A percentile compares a stretch with the other conserved stretches of the same genome.
Conservation (phyloP, 92 coral and sea anemone genomes). For the Porites evermanni region DNA sequence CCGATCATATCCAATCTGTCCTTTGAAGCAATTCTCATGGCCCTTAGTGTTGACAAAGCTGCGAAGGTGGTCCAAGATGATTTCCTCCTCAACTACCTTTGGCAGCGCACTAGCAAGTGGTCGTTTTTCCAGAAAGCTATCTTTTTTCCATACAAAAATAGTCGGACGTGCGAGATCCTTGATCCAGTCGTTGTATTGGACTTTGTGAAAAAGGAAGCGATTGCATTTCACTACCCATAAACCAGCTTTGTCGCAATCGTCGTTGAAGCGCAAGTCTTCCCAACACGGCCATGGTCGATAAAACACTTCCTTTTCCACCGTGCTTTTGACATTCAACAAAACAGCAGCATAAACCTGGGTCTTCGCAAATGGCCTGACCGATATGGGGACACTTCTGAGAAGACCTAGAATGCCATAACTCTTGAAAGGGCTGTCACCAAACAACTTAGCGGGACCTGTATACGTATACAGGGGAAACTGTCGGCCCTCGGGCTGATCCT, state of each 20-base stretch:
- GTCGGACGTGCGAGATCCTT: constrained; percentile 7
- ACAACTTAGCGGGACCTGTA: constrained; percentile 59
- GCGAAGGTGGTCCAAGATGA: constrained; percentile 32
- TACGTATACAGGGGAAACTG: constrained; percentile 51
- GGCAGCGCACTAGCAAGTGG: constrained; percentile 28
- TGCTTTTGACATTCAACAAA: constrained; percentile 54
- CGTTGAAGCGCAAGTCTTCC: constrained; percentile 72
- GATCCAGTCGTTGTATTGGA: constrained; percentile 59
- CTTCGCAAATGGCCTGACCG: constrained; percentile 32
- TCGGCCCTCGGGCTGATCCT: constrained; percentile 7
- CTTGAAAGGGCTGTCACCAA: constrained; percentile 8
- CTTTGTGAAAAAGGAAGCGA: constrained; percentile 46
- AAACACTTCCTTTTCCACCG: constrained; percentile 44
- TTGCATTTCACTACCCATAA: constrained; percentile 66
- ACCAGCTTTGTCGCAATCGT: constrained; percentile 64
- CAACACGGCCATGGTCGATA: constrained; percentile 73
- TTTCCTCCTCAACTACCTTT: constrained; percentile 6
- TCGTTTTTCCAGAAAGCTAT: not conserved
- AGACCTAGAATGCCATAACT: constrained; percentile 62
- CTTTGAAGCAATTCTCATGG: constrained; percentile 33
- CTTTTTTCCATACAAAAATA: constrained; percentile 45
- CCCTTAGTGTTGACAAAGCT: not conserved
- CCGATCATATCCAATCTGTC: constrained; percentile 23
- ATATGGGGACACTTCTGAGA: constrained; percentile 38
- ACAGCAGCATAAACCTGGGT: constrained; percentile 63